Percentiles rank a stretch among this genome's conserved stretches.
Evolutionary conservation across 2,888 invertebrate species (phyloP).

Genomic region (Orchestes rusci): DNA sequence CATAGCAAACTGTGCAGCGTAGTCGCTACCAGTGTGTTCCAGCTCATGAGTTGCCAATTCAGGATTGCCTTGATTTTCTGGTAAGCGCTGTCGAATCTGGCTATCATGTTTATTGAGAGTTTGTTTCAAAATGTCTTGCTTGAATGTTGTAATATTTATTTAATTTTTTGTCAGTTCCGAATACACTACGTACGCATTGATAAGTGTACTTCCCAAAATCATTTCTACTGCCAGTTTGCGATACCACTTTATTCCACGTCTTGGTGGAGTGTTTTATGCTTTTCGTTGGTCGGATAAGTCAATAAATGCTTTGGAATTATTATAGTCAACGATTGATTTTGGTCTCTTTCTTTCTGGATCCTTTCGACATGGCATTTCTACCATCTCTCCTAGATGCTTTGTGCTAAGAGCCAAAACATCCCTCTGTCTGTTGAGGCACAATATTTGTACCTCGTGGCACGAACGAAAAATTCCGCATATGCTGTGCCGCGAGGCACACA

Average conservation of each 20-base stretch:
- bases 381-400: slow-evolving; percentile 5
- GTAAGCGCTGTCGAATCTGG: too few species aligned
- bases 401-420: slow-evolving; percentile 5
- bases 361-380: neutral
- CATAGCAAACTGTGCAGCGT: neutral
- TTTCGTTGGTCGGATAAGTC: slow-evolving; percentile 33
- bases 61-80: too few species aligned
- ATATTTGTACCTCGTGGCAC: too few species aligned
- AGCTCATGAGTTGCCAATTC: neutral
- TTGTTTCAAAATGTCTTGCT: too few species aligned
- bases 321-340: neutral
- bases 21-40: neutral
- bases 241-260: slow-evolving; percentile 5
- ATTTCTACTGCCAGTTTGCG: slow-evolving; percentile 5
- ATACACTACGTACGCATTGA: slow-evolving; percentile 1
- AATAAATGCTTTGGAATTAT: slow-evolving; percentile 25
- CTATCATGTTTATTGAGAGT: too few species aligned
- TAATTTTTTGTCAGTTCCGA: slow-evolving; percentile 1
- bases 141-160: slow-evolving; percentile 1
- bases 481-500: too few species aligned
- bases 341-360: slow-evolving; percentile 3
- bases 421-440: too few species aligned
- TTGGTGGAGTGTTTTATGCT: slow-evolving; percentile 19
- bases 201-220: slow-evolving; percentile 1
- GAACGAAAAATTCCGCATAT: too few species aligned